phyloP scores from a whole-genome alignment of 2,113 vertebrate genomes.

The Tachuris rubrigastra region DNA sequence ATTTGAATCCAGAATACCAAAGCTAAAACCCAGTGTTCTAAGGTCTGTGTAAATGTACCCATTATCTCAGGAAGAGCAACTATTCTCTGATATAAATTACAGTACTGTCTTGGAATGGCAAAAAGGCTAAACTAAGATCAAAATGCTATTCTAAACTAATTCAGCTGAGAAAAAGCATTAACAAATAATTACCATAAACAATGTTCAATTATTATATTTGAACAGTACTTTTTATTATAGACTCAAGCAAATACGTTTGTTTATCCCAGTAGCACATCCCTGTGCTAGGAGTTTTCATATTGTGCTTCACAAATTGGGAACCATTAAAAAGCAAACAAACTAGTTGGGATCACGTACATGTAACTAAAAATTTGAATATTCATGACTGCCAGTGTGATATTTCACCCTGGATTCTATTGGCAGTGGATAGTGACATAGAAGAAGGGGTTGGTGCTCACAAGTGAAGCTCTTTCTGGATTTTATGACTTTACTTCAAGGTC shows the following conservation, averaged over 20 bases:
- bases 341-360: not conserved
- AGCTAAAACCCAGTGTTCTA: not conserved
- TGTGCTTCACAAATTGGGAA: not conserved
- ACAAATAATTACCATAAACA: constrained; percentile 12
- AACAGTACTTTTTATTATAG: constrained; percentile 8
- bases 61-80: constrained; percentile 37
- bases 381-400: not conserved
- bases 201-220: constrained; percentile 21
- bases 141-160: constrained; percentile 8
- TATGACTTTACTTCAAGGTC: not conserved
- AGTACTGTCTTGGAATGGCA: not conserved
- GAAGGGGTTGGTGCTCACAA: not conserved
- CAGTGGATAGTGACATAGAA: not conserved
- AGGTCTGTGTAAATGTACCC: constrained; percentile 3
- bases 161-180: not conserved
- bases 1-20: not conserved
- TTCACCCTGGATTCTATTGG: not conserved
- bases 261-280: not conserved
- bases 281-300: not conserved
- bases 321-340: not conserved
- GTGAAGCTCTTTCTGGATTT: not conserved
- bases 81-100: constrained; percentile 1
- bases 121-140: not conserved
- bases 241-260: not conserved
- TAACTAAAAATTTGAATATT: not conserved